These are phyloP conservation scores for Hystrix brachyura DNA, from an alignment of 2,113 vertebrate genomes.

Conservation along the genomic window DNA sequence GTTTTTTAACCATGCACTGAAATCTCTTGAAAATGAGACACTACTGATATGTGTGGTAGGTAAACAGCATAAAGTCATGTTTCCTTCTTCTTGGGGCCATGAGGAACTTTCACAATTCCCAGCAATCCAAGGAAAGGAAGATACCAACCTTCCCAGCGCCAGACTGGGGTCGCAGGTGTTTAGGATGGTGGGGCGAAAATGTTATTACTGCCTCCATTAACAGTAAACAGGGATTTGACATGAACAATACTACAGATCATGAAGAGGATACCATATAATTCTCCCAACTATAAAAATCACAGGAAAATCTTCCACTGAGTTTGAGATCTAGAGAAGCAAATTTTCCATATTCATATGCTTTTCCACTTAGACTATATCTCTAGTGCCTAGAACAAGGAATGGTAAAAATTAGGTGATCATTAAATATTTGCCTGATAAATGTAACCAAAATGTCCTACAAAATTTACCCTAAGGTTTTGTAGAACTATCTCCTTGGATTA, in stretches of 20 bases:
- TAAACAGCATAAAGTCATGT: neutral
- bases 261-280: neutral
- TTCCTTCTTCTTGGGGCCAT: neutral
- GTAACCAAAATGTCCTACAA: neutral
- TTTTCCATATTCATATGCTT: neutral
- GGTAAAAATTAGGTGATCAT: neutral
- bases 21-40: neutral
- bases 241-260: neutral
- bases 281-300: neutral
- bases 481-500: neutral
- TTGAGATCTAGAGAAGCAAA: neutral
- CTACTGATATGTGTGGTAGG: fast-evolving
- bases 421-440: neutral
- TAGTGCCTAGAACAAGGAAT: neutral
- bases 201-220: neutral
- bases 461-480: neutral
- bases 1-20: neutral
- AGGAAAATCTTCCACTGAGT: neutral
- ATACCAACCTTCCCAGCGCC: neutral
- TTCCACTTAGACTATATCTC: neutral
- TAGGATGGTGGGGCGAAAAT: neutral
- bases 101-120: neutral
- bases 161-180: neutral
- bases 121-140: constrained; percentile 21
- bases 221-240: neutral